A percentile compares a stretch with the other conserved stretches of the same genome.
phyloP scores from a whole-genome alignment of 2,888 invertebrate genomes.

The Corbicula japonica region DNA sequence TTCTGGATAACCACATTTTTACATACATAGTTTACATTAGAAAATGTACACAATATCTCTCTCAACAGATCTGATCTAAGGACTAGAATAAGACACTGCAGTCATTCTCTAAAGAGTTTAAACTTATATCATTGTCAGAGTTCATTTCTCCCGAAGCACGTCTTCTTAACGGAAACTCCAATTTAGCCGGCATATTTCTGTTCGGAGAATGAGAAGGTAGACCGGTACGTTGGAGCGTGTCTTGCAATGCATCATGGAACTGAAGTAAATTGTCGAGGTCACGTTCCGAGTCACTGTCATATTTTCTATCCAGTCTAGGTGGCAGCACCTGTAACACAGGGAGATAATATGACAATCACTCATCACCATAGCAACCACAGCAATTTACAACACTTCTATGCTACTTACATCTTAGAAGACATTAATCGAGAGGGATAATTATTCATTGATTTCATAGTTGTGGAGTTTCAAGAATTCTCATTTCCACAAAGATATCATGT shows the following conservation, averaged over 20 bases:
- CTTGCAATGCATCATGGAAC: conserved; percentile 73
- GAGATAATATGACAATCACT: conserved; percentile 53
- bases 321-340: conserved; percentile 73
- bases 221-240: conserved; percentile 33
- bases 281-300: conserved; percentile 57
- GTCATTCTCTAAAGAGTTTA: conserved; percentile 12
- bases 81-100: no score
- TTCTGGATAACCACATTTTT: no score
- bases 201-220: conserved; percentile 2
- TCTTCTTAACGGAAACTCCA: neutral
- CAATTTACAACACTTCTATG: no score
- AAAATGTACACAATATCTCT: no score
- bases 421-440: no score
- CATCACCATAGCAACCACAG: conserved; percentile 17
- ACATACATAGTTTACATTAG: no score
- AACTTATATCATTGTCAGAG: conserved; percentile 16
- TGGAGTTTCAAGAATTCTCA: no score
- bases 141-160: conserved; percentile 24
- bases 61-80: no score
- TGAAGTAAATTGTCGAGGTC: conserved; percentile 70
- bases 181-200: conserved; percentile 1
- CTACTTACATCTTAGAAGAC: no score
- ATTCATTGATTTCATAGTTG: no score
- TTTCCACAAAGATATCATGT: no score
- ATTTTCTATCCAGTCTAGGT: conserved; percentile 61